These are phyloP conservation scores for Campoplex capitator DNA, from an alignment of 2,888 invertebrate genomes.

Conservation along the genomic window DNA sequence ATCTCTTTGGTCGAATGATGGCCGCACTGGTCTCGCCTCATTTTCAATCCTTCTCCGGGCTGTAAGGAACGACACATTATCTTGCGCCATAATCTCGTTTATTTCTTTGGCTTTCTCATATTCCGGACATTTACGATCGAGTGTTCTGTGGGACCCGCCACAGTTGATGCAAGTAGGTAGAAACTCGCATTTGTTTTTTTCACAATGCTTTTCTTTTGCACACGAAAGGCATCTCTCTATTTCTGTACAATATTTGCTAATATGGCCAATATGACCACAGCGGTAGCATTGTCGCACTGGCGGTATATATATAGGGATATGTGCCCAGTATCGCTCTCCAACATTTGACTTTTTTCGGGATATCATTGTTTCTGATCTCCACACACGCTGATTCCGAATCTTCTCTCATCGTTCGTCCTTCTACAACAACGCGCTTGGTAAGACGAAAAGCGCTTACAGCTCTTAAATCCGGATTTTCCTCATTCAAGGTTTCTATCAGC, in stretches of 20 bases:
- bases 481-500: slow-evolving; percentile 6
- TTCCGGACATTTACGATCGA: slow-evolving; percentile 3
- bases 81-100: slow-evolving; percentile 1
- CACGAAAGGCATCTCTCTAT: slow-evolving; percentile 12
- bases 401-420: background rate
- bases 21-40: background rate
- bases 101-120: slow-evolving; percentile 9
- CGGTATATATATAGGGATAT: background rate
- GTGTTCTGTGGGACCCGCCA: background rate
- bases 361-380: slow-evolving; percentile 9
- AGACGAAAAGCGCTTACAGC: background rate
- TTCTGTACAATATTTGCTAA: slow-evolving; percentile 4
- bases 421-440: background rate
- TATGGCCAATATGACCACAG: slow-evolving; percentile 1
- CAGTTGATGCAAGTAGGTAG: background rate
- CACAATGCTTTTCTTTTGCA: slow-evolving; percentile 1
- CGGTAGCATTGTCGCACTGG: slow-evolving; percentile 4
- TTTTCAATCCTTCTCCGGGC: slow-evolving; percentile 11
- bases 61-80: slow-evolving; percentile 15
- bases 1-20: slow-evolving; percentile 3
- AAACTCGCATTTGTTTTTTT: background rate
- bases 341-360: slow-evolving; percentile 9
- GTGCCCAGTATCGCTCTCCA: slow-evolving; percentile 1
- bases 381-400: background rate
- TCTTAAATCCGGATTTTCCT: background rate